phyloP scores from a whole-genome alignment of 2,888 invertebrate species.

The Microctonus hyperodae region DNA sequence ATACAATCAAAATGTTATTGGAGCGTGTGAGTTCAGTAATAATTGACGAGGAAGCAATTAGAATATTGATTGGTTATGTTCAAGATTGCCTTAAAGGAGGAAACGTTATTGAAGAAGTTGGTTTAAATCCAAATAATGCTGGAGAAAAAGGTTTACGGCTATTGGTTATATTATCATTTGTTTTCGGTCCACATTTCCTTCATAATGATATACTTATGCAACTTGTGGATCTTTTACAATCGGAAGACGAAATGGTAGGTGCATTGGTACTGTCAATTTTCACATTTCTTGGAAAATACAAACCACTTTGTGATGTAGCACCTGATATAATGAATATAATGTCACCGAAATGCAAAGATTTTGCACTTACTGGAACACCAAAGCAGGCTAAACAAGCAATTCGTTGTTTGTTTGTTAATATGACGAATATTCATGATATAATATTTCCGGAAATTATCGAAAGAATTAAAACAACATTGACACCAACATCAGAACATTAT shows the following conservation, averaged over 20 bases:
- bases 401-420: conserved; percentile 88
- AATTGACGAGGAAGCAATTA: conserved; percentile 90
- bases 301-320: conserved; percentile 81
- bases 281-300: conserved; percentile 87
- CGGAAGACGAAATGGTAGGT: conserved; percentile 82
- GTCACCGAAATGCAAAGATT: conserved; percentile 85
- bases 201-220: conserved; percentile 83
- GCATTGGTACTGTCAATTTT: conserved; percentile 84
- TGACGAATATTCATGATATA: conserved; percentile 73
- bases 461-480: conserved; percentile 77
- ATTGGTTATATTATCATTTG: conserved; percentile 87
- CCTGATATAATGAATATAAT: conserved; percentile 79
- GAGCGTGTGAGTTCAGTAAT: conserved; percentile 96
- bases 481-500: conserved; percentile 80
- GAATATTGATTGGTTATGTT: conserved; percentile 70
- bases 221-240: conserved; percentile 77
- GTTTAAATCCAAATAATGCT: conserved; percentile 81
- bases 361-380: conserved; percentile 87
- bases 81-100: conserved; percentile 76
- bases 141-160: conserved; percentile 90
- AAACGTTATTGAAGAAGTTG: conserved; percentile 75
- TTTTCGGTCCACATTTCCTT: conserved; percentile 92
- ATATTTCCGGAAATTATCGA: conserved; percentile 87
- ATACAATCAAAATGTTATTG: conserved; percentile 92
- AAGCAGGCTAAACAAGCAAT: conserved; percentile 98